These are phyloP conservation scores for Rhinogobio ventralis DNA, from an alignment of 2,797 vertebrate genomes.

Conservation along the genomic window DNA sequence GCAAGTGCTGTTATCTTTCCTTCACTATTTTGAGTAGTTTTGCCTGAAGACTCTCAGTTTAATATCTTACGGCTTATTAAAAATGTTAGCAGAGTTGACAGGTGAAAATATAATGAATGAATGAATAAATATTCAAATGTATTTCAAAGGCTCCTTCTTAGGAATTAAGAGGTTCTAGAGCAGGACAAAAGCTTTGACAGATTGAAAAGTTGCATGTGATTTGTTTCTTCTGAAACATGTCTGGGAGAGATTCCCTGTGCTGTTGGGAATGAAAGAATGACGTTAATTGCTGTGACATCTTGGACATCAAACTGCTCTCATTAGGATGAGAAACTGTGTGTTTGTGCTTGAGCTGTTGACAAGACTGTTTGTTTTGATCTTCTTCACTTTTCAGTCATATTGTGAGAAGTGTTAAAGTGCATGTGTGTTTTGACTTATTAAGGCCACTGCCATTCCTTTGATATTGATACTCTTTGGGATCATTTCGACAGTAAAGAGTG, in stretches of 20 bases:
- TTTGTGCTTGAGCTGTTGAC: conserved; percentile 7
- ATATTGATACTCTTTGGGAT: conserved; percentile 8
- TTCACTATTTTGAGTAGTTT: neutral
- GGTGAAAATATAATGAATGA: neutral
- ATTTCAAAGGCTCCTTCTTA: neutral
- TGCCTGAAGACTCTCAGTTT: neutral
- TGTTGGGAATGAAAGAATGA: conserved; percentile 24
- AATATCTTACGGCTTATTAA: neutral
- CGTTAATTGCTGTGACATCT: conserved; percentile 43
- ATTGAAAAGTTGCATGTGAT: neutral
- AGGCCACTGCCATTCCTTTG: neutral
- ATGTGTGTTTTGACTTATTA: conserved; percentile 31
- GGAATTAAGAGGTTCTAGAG: neutral
- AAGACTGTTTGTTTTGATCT: conserved; percentile 16
- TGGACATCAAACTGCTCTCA: conserved; percentile 20
- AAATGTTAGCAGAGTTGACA: neutral
- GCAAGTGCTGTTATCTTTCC: neutral
- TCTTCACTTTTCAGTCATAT: neutral
- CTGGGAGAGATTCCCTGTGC: neutral
- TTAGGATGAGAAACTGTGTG: conserved; percentile 30
- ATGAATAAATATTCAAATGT: neutral
- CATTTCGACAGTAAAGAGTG: neutral
- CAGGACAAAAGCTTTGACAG: neutral
- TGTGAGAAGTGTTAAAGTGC: conserved; percentile 23
- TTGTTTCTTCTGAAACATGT: conserved; percentile 1